Evolutionary conservation across 2,888 invertebrate species (phyloP), one percentile per base, ranked within the genome.

Genomic region (Boloria euphrosyne): DNA sequence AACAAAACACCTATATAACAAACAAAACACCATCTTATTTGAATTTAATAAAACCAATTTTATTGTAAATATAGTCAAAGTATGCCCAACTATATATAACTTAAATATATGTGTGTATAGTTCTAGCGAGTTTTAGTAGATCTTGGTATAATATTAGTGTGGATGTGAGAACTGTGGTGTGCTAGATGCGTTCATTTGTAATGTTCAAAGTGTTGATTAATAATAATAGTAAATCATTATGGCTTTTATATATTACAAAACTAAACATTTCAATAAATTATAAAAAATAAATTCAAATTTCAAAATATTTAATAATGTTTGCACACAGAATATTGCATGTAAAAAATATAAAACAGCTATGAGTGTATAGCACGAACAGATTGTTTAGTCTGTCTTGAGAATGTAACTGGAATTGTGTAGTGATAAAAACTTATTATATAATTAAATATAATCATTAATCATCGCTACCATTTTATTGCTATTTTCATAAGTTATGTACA

Each of bases 401-500:
- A 22, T 51, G 27, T 57, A 31, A 17, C 13, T 50, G 49, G 14
- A 13, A 47, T 47, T 47, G n/a, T n/a, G n/a, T n/a, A 47, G 31
- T 38, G 7, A 13, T 17, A 17, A 14, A 17, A 18, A 14, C 22
- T 14, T 22, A 51, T 51, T 38, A 10, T 31, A 53, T 13, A 18
- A 55, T 13, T 31, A 1, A 38, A 44, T 4, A 44, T 13, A 44
- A 10, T 51, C 16, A 17, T 46, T 6, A 51, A 17, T n/a, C 31
- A 6, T 10, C 14, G 49, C 49, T 49, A 38, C 17, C 17, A 2
- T 49, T 18, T 13, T 18, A 47, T 47, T 22, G 38, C n/a, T 52
- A 47, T 47, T 44, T n/a, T 58, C n/a, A n/a, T 38, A 46, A 61
- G 51, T 57, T 59, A 58, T 68, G 58, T 62, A 62, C 13, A 60